Percentiles rank a stretch among this genome's conserved stretches.
Conservation (phyloP, 2,888 invertebrate genomes). For the Volucella zonaria region DNA sequence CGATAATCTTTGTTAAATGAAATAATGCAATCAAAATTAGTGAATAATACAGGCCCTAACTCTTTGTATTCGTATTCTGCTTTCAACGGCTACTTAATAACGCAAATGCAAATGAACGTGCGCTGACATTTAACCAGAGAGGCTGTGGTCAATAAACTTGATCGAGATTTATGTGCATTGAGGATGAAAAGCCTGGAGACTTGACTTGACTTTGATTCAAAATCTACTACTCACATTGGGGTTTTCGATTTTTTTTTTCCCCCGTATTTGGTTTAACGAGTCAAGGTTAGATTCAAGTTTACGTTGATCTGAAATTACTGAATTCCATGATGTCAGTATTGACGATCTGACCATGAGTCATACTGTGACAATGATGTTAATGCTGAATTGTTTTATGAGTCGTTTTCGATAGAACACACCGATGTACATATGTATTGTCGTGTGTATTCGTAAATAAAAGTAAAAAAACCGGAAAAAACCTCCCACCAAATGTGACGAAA, state of each 20-base stretch:
- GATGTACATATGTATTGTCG: not conserved
- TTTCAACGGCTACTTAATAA: not conserved
- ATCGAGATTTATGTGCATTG: slow-evolving; percentile 7
- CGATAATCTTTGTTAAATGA: slow-evolving; percentile 30
- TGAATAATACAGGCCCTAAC: not conserved
- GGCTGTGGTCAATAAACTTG: slow-evolving; percentile 32
- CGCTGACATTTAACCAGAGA: not conserved
- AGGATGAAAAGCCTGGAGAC: not conserved
- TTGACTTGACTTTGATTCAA: not conserved
- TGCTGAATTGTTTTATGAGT: too few relatives aligned
- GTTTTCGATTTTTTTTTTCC: not conserved
- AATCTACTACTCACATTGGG: not conserved
- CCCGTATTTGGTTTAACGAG: not conserved
- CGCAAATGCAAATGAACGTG: slow-evolving; percentile 19
- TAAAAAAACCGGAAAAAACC: not conserved
- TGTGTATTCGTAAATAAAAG: not conserved
- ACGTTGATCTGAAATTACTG: not conserved
- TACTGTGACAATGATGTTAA: not conserved
- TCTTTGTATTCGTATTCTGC: not conserved
- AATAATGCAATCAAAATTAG: slow-evolving; percentile 44
- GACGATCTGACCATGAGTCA: slow-evolving; percentile 4
- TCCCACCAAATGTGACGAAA: not conserved
- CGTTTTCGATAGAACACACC: too few relatives aligned
- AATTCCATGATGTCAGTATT: slow-evolving; percentile 13
- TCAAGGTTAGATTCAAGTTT: not conserved